Percentiles rank a stretch among this genome's conserved stretches.
Evolutionary conservation across 2,113 vertebrate genomes (phyloP).

Genomic region (Sus scrofa): DNA sequence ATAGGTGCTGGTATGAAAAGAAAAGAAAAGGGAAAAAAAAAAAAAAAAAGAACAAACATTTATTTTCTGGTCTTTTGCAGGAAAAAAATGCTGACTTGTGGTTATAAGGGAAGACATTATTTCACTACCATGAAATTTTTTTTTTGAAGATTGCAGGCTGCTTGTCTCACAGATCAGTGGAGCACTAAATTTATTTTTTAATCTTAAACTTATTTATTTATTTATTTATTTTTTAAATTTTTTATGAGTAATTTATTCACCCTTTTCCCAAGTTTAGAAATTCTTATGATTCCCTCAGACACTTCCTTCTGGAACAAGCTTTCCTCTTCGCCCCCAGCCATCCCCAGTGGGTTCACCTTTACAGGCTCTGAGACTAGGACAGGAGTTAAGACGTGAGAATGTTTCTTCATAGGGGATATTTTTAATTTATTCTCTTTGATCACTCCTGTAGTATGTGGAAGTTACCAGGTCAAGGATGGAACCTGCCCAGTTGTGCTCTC

Average conservation of each 20-base stretch:
- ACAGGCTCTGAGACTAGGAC: slow-evolving; percentile 90
- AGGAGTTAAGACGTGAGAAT: too few relatives aligned
- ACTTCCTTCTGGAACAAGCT: slow-evolving; percentile 89
- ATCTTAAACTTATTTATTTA: too few relatives aligned
- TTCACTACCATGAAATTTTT: neutral
- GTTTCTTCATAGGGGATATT: too few relatives aligned
- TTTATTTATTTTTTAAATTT: too few relatives aligned
- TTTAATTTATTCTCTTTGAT: too few relatives aligned
- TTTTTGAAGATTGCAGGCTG: neutral
- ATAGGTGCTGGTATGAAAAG: too few relatives aligned
- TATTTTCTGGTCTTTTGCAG: neutral
- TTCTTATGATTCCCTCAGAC: slow-evolving; percentile 89
- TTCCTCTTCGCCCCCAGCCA: slow-evolving; percentile 89
- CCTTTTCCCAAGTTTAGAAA: neutral
- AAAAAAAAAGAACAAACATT: too few relatives aligned
- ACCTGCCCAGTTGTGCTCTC: too few relatives aligned
- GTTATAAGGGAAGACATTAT: neutral
- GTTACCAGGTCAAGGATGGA: too few relatives aligned
- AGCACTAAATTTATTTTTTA: too few relatives aligned
- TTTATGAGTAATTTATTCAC: neutral
- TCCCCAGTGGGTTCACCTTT: slow-evolving; percentile 95
- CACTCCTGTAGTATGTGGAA: too few relatives aligned
- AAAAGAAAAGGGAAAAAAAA: too few relatives aligned
- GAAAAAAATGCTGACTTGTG: neutral
- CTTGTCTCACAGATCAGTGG: neutral